These are phyloP conservation scores for Hydrozoanthus gracilis DNA, from an alignment of 92 coral and sea anemone genomes.

Conservation along the genomic window DNA sequence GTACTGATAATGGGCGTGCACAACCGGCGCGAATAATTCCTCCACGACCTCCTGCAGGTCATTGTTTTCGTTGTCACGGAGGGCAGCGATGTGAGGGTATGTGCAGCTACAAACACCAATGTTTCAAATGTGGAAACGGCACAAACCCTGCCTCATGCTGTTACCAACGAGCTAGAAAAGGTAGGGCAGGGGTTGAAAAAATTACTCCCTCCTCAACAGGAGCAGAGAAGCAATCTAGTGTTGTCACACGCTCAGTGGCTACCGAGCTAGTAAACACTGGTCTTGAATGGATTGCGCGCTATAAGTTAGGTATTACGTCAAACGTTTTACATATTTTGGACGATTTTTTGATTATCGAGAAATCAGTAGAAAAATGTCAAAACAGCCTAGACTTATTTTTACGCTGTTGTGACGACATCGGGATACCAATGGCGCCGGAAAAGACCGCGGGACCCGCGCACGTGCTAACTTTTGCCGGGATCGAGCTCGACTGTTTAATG, in stretches of 20 bases:
- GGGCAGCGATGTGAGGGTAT: background rate
- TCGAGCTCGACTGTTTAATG: too few relatives aligned
- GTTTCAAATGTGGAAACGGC: conserved; percentile 58
- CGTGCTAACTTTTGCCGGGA: too few relatives aligned
- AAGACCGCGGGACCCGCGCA: too few relatives aligned
- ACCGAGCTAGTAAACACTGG: conserved; percentile 55
- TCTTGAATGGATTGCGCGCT: too few relatives aligned
- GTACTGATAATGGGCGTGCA: conserved; percentile 7
- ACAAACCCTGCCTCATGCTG: conserved; percentile 41
- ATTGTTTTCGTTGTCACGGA: background rate
- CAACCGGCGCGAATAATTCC: conserved; percentile 5
- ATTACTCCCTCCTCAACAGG: background rate
- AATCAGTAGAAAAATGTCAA: too few relatives aligned
- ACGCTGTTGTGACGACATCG: too few relatives aligned
- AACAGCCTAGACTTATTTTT: conserved; percentile 57
- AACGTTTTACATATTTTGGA: too few relatives aligned
- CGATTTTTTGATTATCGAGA: conserved; percentile 62
- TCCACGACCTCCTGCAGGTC: background rate
- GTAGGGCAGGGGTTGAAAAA: background rate
- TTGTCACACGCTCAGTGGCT: background rate
- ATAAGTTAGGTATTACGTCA: conserved; percentile 49
- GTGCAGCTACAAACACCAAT: conserved; percentile 55
- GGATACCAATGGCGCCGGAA: too few relatives aligned
- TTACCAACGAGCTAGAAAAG: background rate
- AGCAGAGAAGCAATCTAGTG: background rate